Conservation (phyloP, 2,113 vertebrate genomes). For the Hemichromis elongatus region DNA sequence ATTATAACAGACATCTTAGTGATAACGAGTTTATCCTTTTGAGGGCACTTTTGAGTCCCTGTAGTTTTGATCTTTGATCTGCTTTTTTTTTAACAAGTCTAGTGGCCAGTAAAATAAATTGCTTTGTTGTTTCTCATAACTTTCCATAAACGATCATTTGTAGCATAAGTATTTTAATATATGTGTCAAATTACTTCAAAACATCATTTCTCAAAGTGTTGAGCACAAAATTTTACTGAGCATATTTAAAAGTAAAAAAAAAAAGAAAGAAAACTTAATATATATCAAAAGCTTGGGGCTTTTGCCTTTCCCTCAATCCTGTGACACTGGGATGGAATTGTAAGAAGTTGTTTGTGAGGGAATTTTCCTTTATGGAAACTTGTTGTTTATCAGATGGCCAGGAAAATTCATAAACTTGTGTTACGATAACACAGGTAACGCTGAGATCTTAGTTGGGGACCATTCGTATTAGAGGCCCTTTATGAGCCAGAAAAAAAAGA, state of each 20-base stretch:
- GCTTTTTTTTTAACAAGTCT: too few species aligned
- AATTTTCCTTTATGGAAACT: background rate
- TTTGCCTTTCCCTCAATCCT: background rate
- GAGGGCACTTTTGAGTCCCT: background rate
- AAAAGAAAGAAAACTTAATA: background rate
- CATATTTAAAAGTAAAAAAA: background rate
- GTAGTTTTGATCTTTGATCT: too few species aligned
- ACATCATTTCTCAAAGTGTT: background rate
- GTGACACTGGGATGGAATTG: background rate
- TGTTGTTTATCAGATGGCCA: background rate
- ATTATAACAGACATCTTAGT: background rate
- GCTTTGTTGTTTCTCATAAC: background rate
- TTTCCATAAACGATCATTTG: background rate
- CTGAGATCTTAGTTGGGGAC: background rate
- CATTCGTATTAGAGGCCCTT: background rate
- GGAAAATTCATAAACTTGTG: background rate
- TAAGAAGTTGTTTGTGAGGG: background rate
- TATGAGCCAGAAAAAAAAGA: background rate
- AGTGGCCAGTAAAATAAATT: background rate
- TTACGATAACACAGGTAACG: background rate
- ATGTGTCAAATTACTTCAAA: background rate
- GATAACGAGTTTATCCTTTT: background rate
- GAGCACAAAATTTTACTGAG: background rate
- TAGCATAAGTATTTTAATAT: background rate
- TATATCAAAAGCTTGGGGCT: background rate